Evolutionary conservation across 2,113 vertebrate genomes (phyloP), one percentile per base, ranked within the genome.

Genomic region (Nettapus auritus): DNA sequence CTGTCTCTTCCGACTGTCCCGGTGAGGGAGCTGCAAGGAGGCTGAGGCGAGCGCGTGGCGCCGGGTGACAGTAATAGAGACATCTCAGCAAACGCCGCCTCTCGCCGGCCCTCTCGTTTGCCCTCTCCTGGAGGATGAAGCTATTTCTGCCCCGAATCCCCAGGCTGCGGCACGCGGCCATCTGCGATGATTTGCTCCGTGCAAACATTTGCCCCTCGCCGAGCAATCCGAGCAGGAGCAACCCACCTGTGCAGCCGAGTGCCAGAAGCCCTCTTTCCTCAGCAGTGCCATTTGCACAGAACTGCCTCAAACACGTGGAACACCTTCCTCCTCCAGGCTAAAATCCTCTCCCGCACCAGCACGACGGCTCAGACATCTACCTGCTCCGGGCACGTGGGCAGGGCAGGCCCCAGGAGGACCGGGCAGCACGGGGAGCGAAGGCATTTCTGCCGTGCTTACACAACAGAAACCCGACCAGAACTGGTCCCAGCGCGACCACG

Each of bases 51-150:
- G n/a, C 0, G 0, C 2, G 9, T 20, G 2, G 52, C 8, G 8
- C 55, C 1, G 1, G 6, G 26, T 28, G 8, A 14, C 0, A 0
- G 33, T 31, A 55, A 70, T 3, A 44, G 83, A 94, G 67, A 82
- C 67, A 55, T 79, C 38, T 44, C 2, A 0, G 40, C 17, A 69
- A 19, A 12, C 29, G 1, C 1, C 7, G 48, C 66, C 23, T 36
- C 48, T 9, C 10, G 38, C 80, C 76, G 11, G 67, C 52, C 82
- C 82, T 83, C 89, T 86, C 5, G 26, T 33, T 84, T 16, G 78
- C 80, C 94, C 85, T 86, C 84, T 92, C 79, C 91, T 90, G 82
- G 91, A 83, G 13, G 29, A 82, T 36, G 31, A 79, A 74, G 14
- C 85, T 22, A 3, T n/a, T 42, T 66, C 64, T 77, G 80, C 16